Conservation (phyloP, 2,888 invertebrate species). For the Scaptomyza parva region DNA sequence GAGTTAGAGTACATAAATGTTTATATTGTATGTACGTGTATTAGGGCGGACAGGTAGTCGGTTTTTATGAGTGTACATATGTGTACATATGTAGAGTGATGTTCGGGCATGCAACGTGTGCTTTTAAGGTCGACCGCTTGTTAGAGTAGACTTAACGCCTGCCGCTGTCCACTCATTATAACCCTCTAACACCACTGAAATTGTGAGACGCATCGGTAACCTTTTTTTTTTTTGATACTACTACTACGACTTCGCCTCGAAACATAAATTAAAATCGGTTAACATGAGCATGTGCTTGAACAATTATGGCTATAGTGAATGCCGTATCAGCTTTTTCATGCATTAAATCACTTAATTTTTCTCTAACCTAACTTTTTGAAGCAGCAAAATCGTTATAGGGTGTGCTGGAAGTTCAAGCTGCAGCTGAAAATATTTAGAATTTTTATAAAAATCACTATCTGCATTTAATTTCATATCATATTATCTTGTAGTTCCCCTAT, state of each 20-base stretch:
- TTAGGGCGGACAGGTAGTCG: conserved; percentile 65
- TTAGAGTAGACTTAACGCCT: conserved; percentile 9
- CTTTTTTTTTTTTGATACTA: conserved; percentile 29
- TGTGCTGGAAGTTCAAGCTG: not conserved
- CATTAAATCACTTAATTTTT: not conserved
- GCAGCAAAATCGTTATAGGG: not conserved
- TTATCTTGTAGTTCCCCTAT: not conserved
- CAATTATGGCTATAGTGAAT: conserved; percentile 28
- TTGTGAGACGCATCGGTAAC: conserved; percentile 42
- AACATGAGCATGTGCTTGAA: conserved; percentile 4
- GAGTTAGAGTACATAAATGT: conserved; percentile 29
- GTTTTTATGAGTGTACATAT: not conserved
- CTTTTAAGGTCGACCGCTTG: conserved; percentile 43
- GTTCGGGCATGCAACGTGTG: conserved; percentile 33
- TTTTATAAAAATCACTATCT: not conserved
- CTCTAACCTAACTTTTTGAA: not conserved
- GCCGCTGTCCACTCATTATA: conserved; percentile 30
- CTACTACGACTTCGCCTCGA: conserved; percentile 30
- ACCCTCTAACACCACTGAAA: conserved; percentile 46
- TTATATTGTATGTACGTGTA: conserved; percentile 16
- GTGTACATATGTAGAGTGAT: too few relatives aligned
- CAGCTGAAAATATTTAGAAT: too few relatives aligned
- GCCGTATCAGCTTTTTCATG: not conserved
- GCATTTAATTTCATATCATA: not conserved
- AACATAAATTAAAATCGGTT: conserved; percentile 35